phyloP scores from a whole-genome alignment of 1,140 invertebrate genomes.

The Drosophila parabipectinata region DNA sequence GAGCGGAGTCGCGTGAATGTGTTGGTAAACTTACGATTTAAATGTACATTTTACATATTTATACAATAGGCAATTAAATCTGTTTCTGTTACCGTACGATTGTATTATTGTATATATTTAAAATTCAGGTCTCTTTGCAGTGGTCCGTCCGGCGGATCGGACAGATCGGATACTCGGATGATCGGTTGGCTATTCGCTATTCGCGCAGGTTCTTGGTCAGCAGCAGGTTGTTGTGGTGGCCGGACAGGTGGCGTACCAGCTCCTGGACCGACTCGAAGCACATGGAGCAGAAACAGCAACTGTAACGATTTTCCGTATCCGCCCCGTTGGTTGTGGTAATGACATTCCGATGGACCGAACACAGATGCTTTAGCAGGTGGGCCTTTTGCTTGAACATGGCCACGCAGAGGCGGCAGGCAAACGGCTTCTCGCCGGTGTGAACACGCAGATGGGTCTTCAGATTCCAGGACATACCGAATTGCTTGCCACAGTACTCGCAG shows the following conservation, averaged over 20 bases:
- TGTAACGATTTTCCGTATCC: conserved; percentile 90
- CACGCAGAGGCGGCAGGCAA: conserved; percentile 93
- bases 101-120: conserved; percentile 71
- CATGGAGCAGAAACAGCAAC: conserved; percentile 93
- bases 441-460: conserved; percentile 93
- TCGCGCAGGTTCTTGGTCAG: conserved; percentile 94
- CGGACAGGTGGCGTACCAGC: conserved; percentile 92
- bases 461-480: conserved; percentile 96
- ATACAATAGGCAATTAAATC: conserved; percentile 67
- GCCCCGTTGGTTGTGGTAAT: conserved; percentile 89
- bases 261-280: conserved; percentile 93
- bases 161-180: conserved; percentile 55
- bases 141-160: conserved; percentile 57
- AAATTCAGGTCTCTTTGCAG: conserved; percentile 82
- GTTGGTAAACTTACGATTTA: conserved; percentile 67
- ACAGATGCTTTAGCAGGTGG: conserved; percentile 92
- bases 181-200: conserved; percentile 86
- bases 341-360: conserved; percentile 93
- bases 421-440: conserved; percentile 94
- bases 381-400: conserved; percentile 96
- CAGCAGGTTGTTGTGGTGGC: conserved; percentile 93
- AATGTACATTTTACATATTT: conserved; percentile 76
- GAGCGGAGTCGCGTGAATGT: conserved; percentile 64
- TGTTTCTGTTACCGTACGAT: conserved; percentile 64
- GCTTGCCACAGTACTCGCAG: conserved; percentile 94